A percentile compares a stretch with the other conserved stretches of the same genome.
Conservation (phyloP, 2,113 vertebrate species). For the Epinephelus lanceolatus region DNA sequence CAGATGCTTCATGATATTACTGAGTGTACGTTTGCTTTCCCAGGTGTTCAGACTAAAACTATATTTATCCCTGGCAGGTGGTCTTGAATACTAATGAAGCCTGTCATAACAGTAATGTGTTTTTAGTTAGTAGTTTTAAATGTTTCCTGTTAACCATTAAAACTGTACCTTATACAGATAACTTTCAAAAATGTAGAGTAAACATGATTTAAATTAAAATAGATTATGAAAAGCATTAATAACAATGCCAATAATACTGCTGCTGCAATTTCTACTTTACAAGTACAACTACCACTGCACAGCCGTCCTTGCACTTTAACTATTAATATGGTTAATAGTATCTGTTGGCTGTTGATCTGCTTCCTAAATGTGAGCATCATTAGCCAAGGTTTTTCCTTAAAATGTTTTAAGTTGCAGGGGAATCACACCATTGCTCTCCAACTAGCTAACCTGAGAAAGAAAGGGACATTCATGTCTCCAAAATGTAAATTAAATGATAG, state of each 20-base stretch:
- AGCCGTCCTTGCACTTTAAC: neutral
- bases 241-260: neutral
- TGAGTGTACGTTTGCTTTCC: slow-evolving; percentile 6
- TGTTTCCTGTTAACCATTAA: neutral
- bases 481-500: neutral
- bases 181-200: neutral
- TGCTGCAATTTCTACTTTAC: neutral
- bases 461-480: neutral
- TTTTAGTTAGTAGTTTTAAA: slow-evolving; percentile 22
- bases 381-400: neutral
- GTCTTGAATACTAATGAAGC: slow-evolving; percentile 36
- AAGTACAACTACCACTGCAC: neutral
- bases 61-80: slow-evolving; percentile 46
- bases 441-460: neutral
- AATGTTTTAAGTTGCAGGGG: neutral
- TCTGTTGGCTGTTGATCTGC: neutral
- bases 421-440: neutral
- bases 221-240: neutral
- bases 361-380: neutral
- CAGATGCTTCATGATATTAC: slow-evolving; percentile 23
- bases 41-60: slow-evolving; percentile 42
- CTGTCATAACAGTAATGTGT: neutral
- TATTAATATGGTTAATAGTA: neutral
- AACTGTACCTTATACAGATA: neutral
- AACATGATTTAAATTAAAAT: neutral